Evolutionary conservation across 2,888 invertebrate genomes (phyloP), one percentile per base, ranked within the genome.

Genomic region (Cerastoderma edule): DNA sequence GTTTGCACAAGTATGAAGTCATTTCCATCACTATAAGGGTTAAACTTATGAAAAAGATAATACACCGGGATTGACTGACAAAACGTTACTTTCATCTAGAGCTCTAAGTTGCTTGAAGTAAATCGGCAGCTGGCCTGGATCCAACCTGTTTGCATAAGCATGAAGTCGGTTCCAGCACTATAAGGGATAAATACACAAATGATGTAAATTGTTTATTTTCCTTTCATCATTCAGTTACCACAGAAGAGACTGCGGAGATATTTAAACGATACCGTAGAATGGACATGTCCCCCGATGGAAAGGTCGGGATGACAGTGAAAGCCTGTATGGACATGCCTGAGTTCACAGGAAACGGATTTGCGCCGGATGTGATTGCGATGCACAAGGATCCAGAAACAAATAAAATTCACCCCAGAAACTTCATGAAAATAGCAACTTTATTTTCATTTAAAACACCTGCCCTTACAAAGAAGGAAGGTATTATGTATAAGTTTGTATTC

Each of bases 401-500:
- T 16, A 72, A 76, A 33, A 79, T 89, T 28, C 85, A 85, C 67
- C 87, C 85, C 8, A 80, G 83, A 56, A 74, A 84, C 50, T 89
- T 89, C 54, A 64, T 88, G 24, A 72, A 80, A 24, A 83, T 88
- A 10, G 88, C 87, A 67, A 64, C 83, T 1, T 68, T 85, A 27
- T 79, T 89, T n/a, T 85, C 85, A 69, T 70, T 82, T 19, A 75
- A 80, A 46, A 85, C 87, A 24, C 69, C 75, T 4, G 77, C 86
- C 8, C 66, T 67, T 30, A 84, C 80, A 44, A 89, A 89, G 68
- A 89, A 89, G 70, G 83, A 85, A 56, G 85, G 88, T 86, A 82
- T 73, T n/a, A n/a, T n/a, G n/a, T n/a, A n/a, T n/a, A n/a, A n/a
- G n/a, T n/a, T n/a, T n/a, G n/a, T n/a, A n/a, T n/a, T n/a, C n/a